A percentile compares a stretch with the other conserved stretches of the same genome.
These are phyloP conservation scores for Stramonita haemastoma DNA, from an alignment of 2,888 invertebrate genomes.

Conservation along the genomic window DNA sequence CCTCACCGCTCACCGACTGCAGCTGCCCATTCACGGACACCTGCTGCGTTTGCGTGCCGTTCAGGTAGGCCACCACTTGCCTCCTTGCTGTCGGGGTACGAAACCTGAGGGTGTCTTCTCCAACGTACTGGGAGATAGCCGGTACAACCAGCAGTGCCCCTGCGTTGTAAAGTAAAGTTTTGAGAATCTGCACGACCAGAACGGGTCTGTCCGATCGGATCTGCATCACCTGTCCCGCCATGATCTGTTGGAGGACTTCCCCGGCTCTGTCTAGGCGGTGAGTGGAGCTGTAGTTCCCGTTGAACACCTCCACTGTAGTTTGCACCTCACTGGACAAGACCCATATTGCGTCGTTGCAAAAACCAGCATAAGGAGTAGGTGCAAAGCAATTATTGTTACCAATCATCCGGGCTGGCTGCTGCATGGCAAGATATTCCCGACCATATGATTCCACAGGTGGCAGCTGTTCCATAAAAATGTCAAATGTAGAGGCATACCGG, in stretches of 20 bases:
- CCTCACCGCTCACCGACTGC: background rate
- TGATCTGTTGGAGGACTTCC: background rate
- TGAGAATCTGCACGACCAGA: constrained; percentile 22
- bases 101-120: background rate
- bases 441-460: constrained; percentile 56
- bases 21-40: background rate
- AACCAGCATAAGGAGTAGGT: no score
- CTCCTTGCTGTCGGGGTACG: no score
- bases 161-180: background rate
- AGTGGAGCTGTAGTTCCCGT: background rate
- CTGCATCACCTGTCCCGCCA: background rate
- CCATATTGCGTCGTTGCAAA: constrained; percentile 32
- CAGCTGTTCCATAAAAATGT: constrained; percentile 54
- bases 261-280: constrained; percentile 2
- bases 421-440: constrained; percentile 41
- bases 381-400: no score
- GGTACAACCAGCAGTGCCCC: constrained; percentile 26
- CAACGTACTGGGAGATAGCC: background rate
- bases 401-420: background rate
- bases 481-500: no score
- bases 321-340: constrained; percentile 30
- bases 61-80: background rate
- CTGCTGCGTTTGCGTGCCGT: background rate
- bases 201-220: background rate
- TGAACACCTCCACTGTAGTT: background rate